Conservation (phyloP, 2,888 invertebrate species). For the Pyrrhosoma nymphula region DNA sequence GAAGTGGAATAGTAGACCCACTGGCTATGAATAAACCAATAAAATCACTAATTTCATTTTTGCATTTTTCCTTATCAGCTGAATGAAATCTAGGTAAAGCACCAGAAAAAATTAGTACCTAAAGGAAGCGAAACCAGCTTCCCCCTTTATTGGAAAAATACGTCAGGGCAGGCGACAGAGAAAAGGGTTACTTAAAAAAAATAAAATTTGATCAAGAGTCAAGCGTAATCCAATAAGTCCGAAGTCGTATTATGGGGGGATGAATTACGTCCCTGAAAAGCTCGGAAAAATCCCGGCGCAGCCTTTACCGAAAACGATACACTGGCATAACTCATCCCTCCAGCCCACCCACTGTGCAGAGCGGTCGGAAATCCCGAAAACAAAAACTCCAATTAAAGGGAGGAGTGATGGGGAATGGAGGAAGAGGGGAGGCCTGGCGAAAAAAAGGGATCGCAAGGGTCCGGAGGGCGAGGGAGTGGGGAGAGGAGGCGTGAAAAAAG, state of each 20-base stretch:
- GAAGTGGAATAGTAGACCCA: too few species aligned
- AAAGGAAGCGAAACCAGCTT: neutral
- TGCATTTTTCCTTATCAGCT: too few species aligned
- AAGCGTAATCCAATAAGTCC: conserved; percentile 32
- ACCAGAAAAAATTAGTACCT: neutral
- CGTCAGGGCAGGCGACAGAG: neutral
- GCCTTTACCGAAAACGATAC: conserved; percentile 16
- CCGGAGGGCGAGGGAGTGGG: neutral
- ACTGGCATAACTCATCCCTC: conserved; percentile 4
- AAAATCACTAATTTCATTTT: too few species aligned
- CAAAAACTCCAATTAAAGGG: conserved; percentile 31
- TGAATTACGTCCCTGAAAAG: conserved; percentile 11
- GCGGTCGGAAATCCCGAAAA: conserved; percentile 10
- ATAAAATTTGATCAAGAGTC: conserved; percentile 6
- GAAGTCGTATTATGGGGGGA: conserved; percentile 8
- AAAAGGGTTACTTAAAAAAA: neutral
- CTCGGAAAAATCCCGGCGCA: conserved; percentile 28
- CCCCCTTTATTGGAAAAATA: neutral
- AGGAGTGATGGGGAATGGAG: neutral
- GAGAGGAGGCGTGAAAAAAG: neutral
- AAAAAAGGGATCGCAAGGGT: neutral
- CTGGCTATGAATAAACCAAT: too few species aligned
- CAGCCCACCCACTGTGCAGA: neutral
- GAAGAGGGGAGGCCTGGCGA: neutral
- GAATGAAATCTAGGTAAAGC: neutral